Evolutionary conservation across 2,888 invertebrate species (phyloP).

Genomic region (Uloborus plumipes): DNA sequence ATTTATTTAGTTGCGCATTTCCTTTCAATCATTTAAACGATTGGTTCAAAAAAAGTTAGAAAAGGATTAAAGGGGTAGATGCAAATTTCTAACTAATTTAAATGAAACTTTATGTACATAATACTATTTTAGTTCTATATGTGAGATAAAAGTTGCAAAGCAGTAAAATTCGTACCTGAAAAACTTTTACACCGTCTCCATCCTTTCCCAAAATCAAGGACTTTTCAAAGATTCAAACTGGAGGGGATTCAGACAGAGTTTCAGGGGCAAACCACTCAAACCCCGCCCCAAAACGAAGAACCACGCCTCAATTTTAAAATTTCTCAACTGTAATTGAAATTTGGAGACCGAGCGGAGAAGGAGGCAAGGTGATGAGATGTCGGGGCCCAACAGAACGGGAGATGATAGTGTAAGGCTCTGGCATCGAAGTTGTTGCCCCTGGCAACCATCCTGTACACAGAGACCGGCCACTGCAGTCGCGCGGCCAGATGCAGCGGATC

Average conservation of each 20-base stretch:
- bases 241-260: slow-evolving; percentile 2
- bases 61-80: too few relatives aligned
- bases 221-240: background rate
- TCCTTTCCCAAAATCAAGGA: too few relatives aligned
- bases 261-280: background rate
- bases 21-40: too few relatives aligned
- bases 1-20: too few relatives aligned
- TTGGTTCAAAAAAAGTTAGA: too few relatives aligned
- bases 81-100: too few relatives aligned
- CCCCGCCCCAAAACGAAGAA: slow-evolving; percentile 1
- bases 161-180: too few relatives aligned
- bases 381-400: background rate
- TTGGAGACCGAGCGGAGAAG: slow-evolving; percentile 4
- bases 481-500: slow-evolving; percentile 52
- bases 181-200: too few relatives aligned
- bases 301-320: slow-evolving; percentile 32
- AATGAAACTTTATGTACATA: too few relatives aligned
- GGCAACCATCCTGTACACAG: slow-evolving; percentile 62
- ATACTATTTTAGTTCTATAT: too few relatives aligned
- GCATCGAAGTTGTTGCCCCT: slow-evolving; percentile 33
- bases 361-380: background rate
- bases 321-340: slow-evolving; percentile 16
- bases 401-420: slow-evolving; percentile 22
- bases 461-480: slow-evolving; percentile 50
- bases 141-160: too few relatives aligned